Evolutionary conservation across 2,888 invertebrate genomes (phyloP), one percentile per base, ranked within the genome.

Genomic region (Danaus chrysippus): DNA sequence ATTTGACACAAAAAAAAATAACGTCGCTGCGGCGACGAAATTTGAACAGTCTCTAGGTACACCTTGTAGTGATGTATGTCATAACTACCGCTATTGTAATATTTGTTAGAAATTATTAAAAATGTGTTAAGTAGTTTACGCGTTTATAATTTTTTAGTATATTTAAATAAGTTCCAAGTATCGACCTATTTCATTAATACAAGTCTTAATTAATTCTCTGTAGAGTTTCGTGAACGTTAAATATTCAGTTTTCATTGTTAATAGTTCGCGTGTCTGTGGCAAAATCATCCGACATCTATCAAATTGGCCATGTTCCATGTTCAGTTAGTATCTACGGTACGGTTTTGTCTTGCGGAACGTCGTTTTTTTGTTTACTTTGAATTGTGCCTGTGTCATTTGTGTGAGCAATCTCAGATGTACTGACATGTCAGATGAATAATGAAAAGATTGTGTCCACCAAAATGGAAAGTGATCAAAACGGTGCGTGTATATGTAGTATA

Each of bases 221-320:
- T 57, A 56, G 19, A 43, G 61, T 61, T 59, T 65, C 58, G 66
- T 62, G 58, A 60, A 64, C 42, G 54, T 59, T 64, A 59, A 62
- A 75, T 71, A 76, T 77, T 64, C 63, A 54, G 56, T 62, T 62
- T 61, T 62, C 68, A 63, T 70, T 68, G 74, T 73, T 65, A 75
- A 76, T 72, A 76, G 80, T 84, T 89, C 87, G 88, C 88, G 88
- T 87, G 89, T 74, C 79, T 76, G 77, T 76, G 76, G 82, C 81
- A 81, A 84, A 86, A 86, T 79, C 84, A 34, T 34, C 23, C 23
- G 23, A 34, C 87, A 86, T 81, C 83, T 82, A 84, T 81, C 81
- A 77, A 83, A 83, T 85, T 82, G 80, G 79, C 82, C 82, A 84
- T 82, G 77, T 80, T 81, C 78, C 71, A 75, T 76, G 77, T 78